phyloP scores from a whole-genome alignment of 2,113 vertebrate genomes.

The Bostrychus sinensis region DNA sequence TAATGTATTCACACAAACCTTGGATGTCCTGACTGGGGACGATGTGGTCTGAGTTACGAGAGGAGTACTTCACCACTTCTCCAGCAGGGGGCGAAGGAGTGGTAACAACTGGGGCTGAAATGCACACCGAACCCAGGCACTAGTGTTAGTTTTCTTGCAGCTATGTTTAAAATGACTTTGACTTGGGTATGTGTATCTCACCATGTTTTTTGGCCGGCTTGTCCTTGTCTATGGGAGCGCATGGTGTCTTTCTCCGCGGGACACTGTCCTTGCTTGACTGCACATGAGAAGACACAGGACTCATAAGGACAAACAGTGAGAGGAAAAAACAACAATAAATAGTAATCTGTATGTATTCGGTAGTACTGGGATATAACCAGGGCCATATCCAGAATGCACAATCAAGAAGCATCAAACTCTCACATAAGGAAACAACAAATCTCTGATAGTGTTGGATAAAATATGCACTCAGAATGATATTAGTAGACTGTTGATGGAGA shows the following conservation, averaged over 20 bases:
- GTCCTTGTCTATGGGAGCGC: constrained; percentile 50
- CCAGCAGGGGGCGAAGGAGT: constrained; percentile 63
- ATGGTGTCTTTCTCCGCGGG: constrained; percentile 23
- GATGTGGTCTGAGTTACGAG: constrained; percentile 79
- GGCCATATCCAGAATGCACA: too few species aligned
- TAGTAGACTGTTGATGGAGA: too few species aligned
- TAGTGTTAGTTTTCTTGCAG: neutral
- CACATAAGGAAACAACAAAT: too few species aligned
- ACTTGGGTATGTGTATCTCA: constrained; percentile 32
- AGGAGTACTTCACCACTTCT: constrained; percentile 85
- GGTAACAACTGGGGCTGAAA: constrained; percentile 67
- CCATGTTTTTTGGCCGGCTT: constrained; percentile 59
- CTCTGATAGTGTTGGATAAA: too few species aligned
- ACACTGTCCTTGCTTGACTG: constrained; percentile 55
- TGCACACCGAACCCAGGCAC: neutral
- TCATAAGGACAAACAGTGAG: neutral
- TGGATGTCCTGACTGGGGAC: constrained; percentile 90
- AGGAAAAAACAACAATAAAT: too few species aligned
- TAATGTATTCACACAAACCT: constrained; percentile 48
- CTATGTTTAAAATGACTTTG: constrained; percentile 5
- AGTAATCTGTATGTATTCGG: too few species aligned
- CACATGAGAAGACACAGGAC: constrained; percentile 27
- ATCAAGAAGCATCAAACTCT: too few species aligned
- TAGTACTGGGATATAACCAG: too few species aligned
- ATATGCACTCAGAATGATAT: too few species aligned